Evolutionary conservation across 2,113 vertebrate genomes (phyloP).

Genomic region (Lampris incognitus): DNA sequence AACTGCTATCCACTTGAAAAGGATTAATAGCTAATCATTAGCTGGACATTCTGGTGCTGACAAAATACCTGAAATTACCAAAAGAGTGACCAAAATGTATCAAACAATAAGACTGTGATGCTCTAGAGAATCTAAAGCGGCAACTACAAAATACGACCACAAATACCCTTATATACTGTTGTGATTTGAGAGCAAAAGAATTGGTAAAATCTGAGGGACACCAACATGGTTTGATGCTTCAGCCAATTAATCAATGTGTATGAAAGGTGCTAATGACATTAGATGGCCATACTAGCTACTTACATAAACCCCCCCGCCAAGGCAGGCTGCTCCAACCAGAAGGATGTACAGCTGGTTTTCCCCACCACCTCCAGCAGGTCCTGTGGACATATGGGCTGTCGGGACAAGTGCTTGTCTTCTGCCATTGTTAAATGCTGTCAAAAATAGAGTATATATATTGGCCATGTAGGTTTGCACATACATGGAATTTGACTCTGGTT

Average conservation of each 20-base stretch:
- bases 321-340: conserved; percentile 84
- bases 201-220: too few species aligned
- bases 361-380: conserved; percentile 81
- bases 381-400: conserved; percentile 84
- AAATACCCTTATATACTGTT: too few species aligned
- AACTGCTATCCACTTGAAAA: too few species aligned
- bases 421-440: conserved; percentile 72
- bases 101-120: too few species aligned
- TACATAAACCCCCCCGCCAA: conserved; percentile 85
- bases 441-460: not conserved
- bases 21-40: not conserved
- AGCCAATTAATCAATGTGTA: not conserved
- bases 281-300: conserved; percentile 55
- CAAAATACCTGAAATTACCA: too few species aligned
- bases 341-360: conserved; percentile 85
- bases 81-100: too few species aligned
- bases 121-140: too few species aligned
- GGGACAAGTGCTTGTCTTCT: conserved; percentile 52
- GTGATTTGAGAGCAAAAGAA: too few species aligned
- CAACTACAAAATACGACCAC: too few species aligned
- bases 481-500: too few species aligned
- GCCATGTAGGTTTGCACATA: too few species aligned
- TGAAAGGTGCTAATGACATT: not conserved
- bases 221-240: too few species aligned
- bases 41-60: not conserved